Evolutionary conservation across 2,888 invertebrate species (phyloP).

Genomic region (Sphinx pinastri): DNA sequence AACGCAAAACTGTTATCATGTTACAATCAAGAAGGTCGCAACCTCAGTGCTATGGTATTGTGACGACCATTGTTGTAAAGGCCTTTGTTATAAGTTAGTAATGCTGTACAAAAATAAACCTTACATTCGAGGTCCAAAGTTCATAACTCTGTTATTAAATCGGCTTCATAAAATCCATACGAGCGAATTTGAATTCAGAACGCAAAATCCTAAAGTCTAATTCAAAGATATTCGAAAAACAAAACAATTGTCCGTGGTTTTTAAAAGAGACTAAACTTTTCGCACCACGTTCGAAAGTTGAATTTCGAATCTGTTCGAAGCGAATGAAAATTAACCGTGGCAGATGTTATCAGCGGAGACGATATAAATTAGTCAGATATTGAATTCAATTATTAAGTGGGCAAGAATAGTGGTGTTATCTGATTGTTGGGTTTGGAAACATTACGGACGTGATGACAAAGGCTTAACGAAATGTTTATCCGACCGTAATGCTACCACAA

Average conservation of each 20-base stretch:
- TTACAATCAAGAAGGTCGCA: constrained; percentile 47
- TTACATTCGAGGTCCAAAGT: not conserved
- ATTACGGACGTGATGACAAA: constrained; percentile 36
- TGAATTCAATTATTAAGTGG: constrained; percentile 60
- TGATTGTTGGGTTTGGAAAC: constrained; percentile 39
- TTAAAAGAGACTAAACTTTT: constrained; percentile 21
- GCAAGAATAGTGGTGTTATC: constrained; percentile 46
- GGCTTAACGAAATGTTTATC: constrained; percentile 28
- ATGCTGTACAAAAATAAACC: not conserved
- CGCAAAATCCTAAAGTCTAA: constrained; percentile 8
- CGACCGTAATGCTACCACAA: constrained; percentile 30
- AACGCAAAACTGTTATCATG: constrained; percentile 40
- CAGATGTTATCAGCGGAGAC: constrained; percentile 61
- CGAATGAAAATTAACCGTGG: constrained; percentile 39
- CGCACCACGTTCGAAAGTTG: constrained; percentile 28
- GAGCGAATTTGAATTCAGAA: constrained; percentile 31
- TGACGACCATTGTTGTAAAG: constrained; percentile 44
- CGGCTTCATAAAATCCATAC: not conserved
- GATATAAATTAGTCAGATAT: constrained; percentile 65
- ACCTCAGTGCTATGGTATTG: constrained; percentile 38
- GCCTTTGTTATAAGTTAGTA: constrained; percentile 23
- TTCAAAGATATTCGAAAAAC: constrained; percentile 17
- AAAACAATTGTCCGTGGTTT: constrained; percentile 1
- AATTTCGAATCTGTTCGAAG: constrained; percentile 33
- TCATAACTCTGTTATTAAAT: not conserved